These are phyloP conservation scores for Brachionus manjavacas DNA, from an alignment of 1,140 invertebrate genomes.

Conservation along the genomic window DNA sequence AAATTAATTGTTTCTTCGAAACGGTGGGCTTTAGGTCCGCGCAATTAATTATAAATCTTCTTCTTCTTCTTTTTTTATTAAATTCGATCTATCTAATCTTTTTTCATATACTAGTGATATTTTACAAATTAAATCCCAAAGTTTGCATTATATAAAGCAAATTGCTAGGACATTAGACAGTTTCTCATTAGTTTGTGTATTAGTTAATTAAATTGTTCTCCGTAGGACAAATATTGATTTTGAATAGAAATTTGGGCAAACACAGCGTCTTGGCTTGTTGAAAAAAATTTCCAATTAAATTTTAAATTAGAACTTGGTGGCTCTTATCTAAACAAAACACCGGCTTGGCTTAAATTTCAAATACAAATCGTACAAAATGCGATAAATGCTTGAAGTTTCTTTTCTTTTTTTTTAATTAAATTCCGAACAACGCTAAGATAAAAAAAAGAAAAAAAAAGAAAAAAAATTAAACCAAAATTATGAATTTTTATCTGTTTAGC, in stretches of 20 bases:
- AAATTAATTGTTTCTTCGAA: constrained; percentile 3
- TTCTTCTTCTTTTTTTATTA: not conserved
- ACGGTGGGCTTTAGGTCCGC: not conserved
- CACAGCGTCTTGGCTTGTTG: not conserved
- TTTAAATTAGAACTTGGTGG: not conserved
- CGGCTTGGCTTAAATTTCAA: not conserved
- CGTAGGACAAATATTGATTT: not conserved
- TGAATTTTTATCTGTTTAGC: constrained; percentile 18
- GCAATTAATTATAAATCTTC: constrained; percentile 25
- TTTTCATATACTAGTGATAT: not conserved
- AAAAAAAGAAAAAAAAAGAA: not conserved
- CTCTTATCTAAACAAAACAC: not conserved
- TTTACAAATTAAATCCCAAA: constrained; percentile 17
- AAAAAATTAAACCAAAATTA: constrained; percentile 14
- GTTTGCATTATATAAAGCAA: constrained; percentile 32
- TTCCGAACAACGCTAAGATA: constrained; percentile 1
- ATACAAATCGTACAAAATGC: constrained; percentile 15
- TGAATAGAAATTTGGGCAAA: not conserved
- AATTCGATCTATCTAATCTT: constrained; percentile 37
- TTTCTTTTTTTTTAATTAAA: constrained; percentile 17
- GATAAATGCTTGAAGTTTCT: constrained; percentile 27
- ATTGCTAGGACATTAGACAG: not conserved
- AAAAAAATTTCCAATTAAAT: constrained; percentile 1
- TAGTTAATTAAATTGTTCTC: not conserved
- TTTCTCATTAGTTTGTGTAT: not conserved